Evolutionary conservation across 2,797 vertebrate genomes (phyloP).

Genomic region (Mormyrus proboscirostris): DNA sequence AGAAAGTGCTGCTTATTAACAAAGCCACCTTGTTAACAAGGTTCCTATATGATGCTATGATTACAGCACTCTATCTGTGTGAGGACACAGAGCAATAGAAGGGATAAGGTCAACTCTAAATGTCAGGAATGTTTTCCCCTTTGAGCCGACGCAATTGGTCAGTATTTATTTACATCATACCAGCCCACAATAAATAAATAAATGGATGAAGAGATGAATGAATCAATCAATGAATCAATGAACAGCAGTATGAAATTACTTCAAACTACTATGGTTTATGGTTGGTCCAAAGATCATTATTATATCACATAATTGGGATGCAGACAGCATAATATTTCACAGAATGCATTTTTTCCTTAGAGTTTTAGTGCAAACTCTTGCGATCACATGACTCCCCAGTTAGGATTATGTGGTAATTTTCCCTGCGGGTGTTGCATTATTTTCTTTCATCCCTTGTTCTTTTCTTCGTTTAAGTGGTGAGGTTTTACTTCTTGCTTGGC

Average conservation of each 20-base stretch:
- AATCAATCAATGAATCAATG: slow-evolving; percentile 26
- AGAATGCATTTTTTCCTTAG: slow-evolving; percentile 12
- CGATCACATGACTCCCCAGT: not conserved
- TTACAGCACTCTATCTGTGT: slow-evolving; percentile 50
- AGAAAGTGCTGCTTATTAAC: not conserved
- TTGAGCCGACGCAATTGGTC: slow-evolving; percentile 51
- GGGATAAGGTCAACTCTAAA: slow-evolving; percentile 63
- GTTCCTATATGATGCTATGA: slow-evolving; percentile 49
- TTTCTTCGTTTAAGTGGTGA: not conserved
- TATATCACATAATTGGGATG: slow-evolving; percentile 1
- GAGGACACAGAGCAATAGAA: slow-evolving; percentile 52
- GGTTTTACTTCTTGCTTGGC: not conserved
- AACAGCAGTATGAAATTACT: not conserved
- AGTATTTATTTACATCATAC: slow-evolving; percentile 55
- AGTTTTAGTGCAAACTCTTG: not conserved
- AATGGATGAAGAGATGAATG: slow-evolving; percentile 12
- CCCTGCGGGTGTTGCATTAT: slow-evolving; percentile 13
- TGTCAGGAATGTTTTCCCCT: slow-evolving; percentile 66
- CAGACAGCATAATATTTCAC: slow-evolving; percentile 19
- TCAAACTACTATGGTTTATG: not conserved
- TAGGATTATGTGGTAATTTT: slow-evolving; percentile 18
- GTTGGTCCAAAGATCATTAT: not conserved
- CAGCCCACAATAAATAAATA: slow-evolving; percentile 38
- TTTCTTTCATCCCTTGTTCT: not conserved
- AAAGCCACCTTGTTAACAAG: slow-evolving; percentile 47